phyloP scores from a whole-genome alignment of 1,140 invertebrate species.

The Zaprionus nigranus region DNA sequence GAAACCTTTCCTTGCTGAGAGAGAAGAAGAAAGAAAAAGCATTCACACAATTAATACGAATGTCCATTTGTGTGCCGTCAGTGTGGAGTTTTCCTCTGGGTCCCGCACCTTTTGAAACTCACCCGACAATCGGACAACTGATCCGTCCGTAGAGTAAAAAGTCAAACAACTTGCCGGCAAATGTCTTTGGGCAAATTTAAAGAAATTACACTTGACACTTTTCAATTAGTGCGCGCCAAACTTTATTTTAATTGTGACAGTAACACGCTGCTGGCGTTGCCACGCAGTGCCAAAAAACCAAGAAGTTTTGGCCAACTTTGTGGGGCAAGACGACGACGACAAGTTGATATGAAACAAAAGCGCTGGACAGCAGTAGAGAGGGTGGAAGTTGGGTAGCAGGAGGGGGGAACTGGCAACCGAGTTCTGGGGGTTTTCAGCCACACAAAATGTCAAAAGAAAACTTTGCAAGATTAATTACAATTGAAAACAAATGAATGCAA shows the following conservation, averaged over 20 bases:
- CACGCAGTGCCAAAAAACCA: slow-evolving; percentile 39
- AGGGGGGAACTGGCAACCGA: slow-evolving; percentile 20
- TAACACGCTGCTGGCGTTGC: slow-evolving; percentile 70
- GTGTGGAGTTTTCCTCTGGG: background rate
- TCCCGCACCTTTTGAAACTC: background rate
- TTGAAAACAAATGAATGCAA: slow-evolving; percentile 83
- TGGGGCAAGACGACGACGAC: slow-evolving; percentile 44
- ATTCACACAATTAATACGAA: slow-evolving; percentile 40
- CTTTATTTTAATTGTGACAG: slow-evolving; percentile 82
- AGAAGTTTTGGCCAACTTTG: slow-evolving; percentile 50
- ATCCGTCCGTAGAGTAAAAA: slow-evolving; percentile 39
- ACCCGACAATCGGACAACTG: slow-evolving; percentile 33
- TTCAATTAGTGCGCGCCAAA: slow-evolving; percentile 75
- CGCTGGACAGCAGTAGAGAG: slow-evolving; percentile 11
- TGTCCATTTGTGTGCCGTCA: slow-evolving; percentile 28
- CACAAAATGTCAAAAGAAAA: slow-evolving; percentile 82
- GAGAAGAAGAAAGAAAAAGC: background rate
- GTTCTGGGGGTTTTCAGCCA: slow-evolving; percentile 51
- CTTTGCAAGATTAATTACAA: slow-evolving; percentile 82
- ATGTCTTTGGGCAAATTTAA: slow-evolving; percentile 63
- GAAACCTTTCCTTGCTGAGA: no score
- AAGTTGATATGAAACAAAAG: slow-evolving; percentile 59
- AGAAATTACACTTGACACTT: slow-evolving; percentile 80
- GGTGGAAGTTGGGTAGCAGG: background rate
- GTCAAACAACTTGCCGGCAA: slow-evolving; percentile 50